Evolutionary conservation across 2,888 invertebrate species (phyloP).

Genomic region (Leptopilina myrica): DNA sequence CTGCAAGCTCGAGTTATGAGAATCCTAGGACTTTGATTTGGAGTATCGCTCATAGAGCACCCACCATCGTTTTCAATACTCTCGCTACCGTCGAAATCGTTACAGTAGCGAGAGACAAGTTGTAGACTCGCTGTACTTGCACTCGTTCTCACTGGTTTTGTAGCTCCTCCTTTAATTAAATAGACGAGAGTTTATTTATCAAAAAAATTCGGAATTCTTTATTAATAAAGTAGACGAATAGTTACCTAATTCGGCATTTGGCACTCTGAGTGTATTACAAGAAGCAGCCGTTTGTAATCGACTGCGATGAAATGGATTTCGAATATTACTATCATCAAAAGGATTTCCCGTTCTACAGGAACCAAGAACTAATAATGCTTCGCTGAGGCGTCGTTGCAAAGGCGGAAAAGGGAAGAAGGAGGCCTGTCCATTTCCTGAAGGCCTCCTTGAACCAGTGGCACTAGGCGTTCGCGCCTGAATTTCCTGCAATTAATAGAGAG

Average conservation of each 20-base stretch:
- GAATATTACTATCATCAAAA: conserved; percentile 69
- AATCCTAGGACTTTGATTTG: conserved; percentile 82
- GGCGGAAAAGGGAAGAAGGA: conserved; percentile 78
- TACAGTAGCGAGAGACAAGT: conserved; percentile 65
- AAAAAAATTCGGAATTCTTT: no score
- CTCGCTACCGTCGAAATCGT: conserved; percentile 61
- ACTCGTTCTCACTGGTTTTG: conserved; percentile 76
- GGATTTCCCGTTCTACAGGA: conserved; percentile 62
- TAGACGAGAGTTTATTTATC: conserved; percentile 43
- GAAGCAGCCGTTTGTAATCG: conserved; percentile 82
- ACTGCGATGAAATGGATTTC: conserved; percentile 71
- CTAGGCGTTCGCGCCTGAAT: conserved; percentile 89
- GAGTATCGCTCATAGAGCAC: conserved; percentile 61
- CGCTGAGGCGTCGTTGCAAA: conserved; percentile 79
- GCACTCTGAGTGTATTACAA: conserved; percentile 84
- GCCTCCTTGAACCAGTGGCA: conserved; percentile 85
- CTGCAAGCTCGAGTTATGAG: conserved; percentile 86
- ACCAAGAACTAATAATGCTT: conserved; percentile 78
- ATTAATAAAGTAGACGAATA: no score
- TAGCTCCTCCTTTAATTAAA: conserved; percentile 62
- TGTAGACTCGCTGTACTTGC: conserved; percentile 80
- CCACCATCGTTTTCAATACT: conserved; percentile 47
- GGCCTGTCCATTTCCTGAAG: conserved; percentile 80
- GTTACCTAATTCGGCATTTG: conserved; percentile 76
- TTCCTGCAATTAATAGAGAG: conserved; percentile 75